Base-by-base conservation (phyloP, 2,113 vertebrate species). In the Proteles cristata region DNA sequence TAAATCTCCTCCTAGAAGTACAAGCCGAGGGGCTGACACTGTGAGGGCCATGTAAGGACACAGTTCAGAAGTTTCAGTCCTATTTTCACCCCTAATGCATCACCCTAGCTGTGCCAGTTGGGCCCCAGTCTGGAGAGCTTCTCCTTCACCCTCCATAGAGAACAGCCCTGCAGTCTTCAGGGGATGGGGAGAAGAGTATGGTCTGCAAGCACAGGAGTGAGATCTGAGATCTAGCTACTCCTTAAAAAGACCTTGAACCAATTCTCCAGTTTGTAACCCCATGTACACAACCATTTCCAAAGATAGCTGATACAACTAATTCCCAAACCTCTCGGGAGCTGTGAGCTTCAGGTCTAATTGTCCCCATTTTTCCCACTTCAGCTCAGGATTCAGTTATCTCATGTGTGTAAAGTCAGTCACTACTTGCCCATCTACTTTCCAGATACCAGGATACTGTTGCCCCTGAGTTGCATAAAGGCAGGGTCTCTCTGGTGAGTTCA, bases 231-330 rank as follows among this genome's bases (percentile, higher is more conserved):
- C 68, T 53, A 90, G 87, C 69, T 65, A 65, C 26, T 35, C 66
- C 25, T 96, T 90, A 85, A 90, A 69, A 7, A 88, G n/a, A 89
- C 11, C 63, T 76, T 65, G 35, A 94, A 88, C 14, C 63, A 90
- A 43, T 69, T 79, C 76, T 74, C 43, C n/a, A 50, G 14, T 65
- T 82, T 94, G 86, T 73, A 96, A 25, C 31, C 26, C 58, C 50
- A 65, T 86, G 83, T 96, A 53, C 17, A 90, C 58, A 17, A 31
- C 28, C 12, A 90, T 35, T 91, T 97, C 33, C 35, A 85, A 69
- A 87, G 77, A 71, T 31, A 25, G 2, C 43, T 45, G 19, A 76
- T 68, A 65, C 45, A 45, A 65, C 48, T 31, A 80, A 84, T 65
- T 87, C 5, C 50, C 14, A 90, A 71, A 68, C 23, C 17, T 77